phyloP scores from a whole-genome alignment of 2,113 vertebrate species.

The Crotalus tigris region DNA sequence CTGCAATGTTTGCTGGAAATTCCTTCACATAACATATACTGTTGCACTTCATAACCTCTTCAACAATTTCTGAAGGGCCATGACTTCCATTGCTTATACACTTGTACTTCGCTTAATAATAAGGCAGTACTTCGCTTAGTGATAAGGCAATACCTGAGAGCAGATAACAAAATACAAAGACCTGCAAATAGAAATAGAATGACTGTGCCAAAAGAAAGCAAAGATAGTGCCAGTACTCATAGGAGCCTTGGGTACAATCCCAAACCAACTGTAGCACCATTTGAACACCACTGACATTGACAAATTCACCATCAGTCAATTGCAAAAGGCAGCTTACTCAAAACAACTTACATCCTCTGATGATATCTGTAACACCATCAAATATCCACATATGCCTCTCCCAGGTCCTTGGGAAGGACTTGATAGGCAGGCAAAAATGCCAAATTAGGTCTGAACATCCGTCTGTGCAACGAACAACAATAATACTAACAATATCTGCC shows the following conservation, averaged over 20 bases:
- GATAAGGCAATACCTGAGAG: background rate
- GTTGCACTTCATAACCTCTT: background rate
- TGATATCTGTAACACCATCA: background rate
- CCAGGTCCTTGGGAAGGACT: background rate
- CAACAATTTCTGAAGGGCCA: background rate
- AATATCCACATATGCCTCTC: background rate
- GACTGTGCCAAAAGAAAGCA: background rate
- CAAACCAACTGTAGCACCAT: background rate
- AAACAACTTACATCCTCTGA: background rate
- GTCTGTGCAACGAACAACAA: background rate
- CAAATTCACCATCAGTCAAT: background rate
- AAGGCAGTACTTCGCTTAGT: background rate
- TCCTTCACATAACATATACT: background rate
- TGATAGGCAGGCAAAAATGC: background rate
- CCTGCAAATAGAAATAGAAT: background rate
- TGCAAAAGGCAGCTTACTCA: background rate
- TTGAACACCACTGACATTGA: background rate
- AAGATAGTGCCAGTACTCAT: background rate
- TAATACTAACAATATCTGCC: background rate
- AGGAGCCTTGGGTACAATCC: background rate
- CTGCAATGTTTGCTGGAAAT: too few species aligned
- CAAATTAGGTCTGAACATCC: background rate
- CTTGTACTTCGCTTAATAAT: background rate
- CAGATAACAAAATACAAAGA: background rate
- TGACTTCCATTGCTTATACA: background rate